Evolutionary conservation across 2,888 invertebrate species (phyloP), one percentile per base, ranked within the genome.

Genomic region (Pantelozetes paolii): DNA sequence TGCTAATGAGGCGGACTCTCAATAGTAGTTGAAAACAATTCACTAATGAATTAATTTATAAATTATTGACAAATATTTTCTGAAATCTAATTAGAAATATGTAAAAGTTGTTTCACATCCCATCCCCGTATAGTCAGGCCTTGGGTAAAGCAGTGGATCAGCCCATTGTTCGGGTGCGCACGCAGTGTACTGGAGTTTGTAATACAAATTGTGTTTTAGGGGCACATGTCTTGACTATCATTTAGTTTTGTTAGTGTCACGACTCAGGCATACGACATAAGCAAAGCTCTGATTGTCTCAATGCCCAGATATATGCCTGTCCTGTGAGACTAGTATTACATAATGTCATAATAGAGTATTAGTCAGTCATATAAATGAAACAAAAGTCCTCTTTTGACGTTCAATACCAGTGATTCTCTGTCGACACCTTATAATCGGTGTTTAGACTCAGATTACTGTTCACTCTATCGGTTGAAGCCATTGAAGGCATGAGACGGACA

Each of bases 221-320:
- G 67, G 67, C 67, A 67, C 67, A 67, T 67, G 67, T 67, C 67
- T 67, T 40, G 40, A 67, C 36, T 42, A 67, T 9, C 67, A 67
- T 67, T 64, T 40, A 42, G 40, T 13, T 40, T 54, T 59, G 18
- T n/a, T 59, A 30, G 30, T 67, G 67, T 67, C 40, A 36, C 20
- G 20, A 64, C 20, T 50, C 50, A 50, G 20, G n/a, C 36, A 50
- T 2, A 50, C 20, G 26, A 23, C 8, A 23, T 20, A 36, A 8
- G 23, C 67, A 67, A 23, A 20, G 40, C 40, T 9, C 9, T 13
- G 30, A 26, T 28, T 23, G 57, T 57, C 26, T 59, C 23, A 59
- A 42, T 40, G 67, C 42, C 40, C 67, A 67, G 40, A 67, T 42
- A 32, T 36, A n/a, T 42, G 30, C n/a, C 40, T 48, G n/a, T 67